Evolutionary conservation across 2,888 invertebrate species (phyloP).

Genomic region (Caenorhabditis sulstoni): DNA sequence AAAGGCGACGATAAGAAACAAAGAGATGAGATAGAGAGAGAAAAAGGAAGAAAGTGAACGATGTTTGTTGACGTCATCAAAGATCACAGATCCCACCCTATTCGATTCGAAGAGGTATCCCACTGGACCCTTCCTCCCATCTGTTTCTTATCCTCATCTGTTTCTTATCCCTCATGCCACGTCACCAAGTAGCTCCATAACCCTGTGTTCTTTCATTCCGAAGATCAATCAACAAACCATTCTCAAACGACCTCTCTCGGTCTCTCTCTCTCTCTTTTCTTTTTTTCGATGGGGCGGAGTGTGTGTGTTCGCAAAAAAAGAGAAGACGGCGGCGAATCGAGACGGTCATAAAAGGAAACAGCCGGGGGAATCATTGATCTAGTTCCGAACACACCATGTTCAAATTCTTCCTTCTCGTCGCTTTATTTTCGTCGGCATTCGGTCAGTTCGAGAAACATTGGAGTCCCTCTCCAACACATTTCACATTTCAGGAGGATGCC

Average conservation of each 20-base stretch:
- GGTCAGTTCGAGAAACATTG: too few relatives aligned
- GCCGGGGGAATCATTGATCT: neutral
- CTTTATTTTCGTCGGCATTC: neutral
- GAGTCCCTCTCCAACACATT: neutral
- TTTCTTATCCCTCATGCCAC: neutral
- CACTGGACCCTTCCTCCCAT: neutral
- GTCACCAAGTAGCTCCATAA: neutral
- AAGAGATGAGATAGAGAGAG: too few relatives aligned
- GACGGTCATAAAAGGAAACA: neutral
- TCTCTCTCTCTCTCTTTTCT: neutral
- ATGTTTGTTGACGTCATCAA: slow-evolving; percentile 22
- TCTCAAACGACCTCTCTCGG: neutral
- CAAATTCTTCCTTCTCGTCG: slow-evolving; percentile 25
- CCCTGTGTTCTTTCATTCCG: neutral
- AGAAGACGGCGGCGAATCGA: neutral
- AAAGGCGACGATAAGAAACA: neutral
- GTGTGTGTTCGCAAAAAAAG: slow-evolving; percentile 22
- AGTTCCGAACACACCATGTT: slow-evolving; percentile 11
- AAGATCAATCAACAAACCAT: slow-evolving; percentile 26
- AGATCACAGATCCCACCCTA: slow-evolving; percentile 1
- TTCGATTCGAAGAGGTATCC: neutral
- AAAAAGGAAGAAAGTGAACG: too few relatives aligned
- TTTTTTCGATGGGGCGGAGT: slow-evolving; percentile 18
- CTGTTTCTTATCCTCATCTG: neutral
- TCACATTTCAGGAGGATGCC: slow-evolving; percentile 41